phyloP scores from a whole-genome alignment of 2,797 vertebrate genomes.

The Rhinatrema bivittatum region DNA sequence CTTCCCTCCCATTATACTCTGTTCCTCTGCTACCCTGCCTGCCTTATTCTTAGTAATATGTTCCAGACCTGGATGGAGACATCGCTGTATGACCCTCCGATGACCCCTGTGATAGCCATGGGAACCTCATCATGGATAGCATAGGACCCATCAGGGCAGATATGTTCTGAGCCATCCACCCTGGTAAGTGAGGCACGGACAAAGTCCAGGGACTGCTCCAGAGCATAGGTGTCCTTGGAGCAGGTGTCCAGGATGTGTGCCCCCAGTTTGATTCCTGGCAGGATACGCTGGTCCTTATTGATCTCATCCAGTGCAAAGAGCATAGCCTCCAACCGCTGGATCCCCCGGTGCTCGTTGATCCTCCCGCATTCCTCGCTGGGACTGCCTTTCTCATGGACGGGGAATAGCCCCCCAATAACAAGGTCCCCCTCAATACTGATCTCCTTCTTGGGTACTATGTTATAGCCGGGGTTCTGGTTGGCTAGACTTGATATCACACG shows the following conservation, averaged over 20 bases:
- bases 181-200: constrained; percentile 89
- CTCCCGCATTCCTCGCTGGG: constrained; percentile 84
- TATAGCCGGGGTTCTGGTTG: constrained; percentile 43
- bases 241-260: constrained; percentile 95
- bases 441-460: constrained; percentile 71
- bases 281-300: constrained; percentile 77
- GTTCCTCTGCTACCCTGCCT: too few relatives aligned
- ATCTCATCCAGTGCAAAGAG: constrained; percentile 90
- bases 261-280: constrained; percentile 82
- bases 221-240: constrained; percentile 95
- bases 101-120: constrained; percentile 88
- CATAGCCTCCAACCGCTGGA: constrained; percentile 97
- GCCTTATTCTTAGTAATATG: too few relatives aligned
- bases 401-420: constrained; percentile 92
- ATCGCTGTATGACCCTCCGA: constrained; percentile 95
- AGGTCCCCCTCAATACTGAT: constrained; percentile 86
- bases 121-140: constrained; percentile 85
- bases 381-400: constrained; percentile 87
- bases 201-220: constrained; percentile 94
- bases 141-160: constrained; percentile 90
- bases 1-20: too few relatives aligned
- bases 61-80: constrained; percentile 99
- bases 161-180: constrained; percentile 85
- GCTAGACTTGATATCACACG: constrained; percentile 50
- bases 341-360: constrained; percentile 87